Conservation (phyloP, 2,888 invertebrate genomes). For the Drosophila barbarae region DNA sequence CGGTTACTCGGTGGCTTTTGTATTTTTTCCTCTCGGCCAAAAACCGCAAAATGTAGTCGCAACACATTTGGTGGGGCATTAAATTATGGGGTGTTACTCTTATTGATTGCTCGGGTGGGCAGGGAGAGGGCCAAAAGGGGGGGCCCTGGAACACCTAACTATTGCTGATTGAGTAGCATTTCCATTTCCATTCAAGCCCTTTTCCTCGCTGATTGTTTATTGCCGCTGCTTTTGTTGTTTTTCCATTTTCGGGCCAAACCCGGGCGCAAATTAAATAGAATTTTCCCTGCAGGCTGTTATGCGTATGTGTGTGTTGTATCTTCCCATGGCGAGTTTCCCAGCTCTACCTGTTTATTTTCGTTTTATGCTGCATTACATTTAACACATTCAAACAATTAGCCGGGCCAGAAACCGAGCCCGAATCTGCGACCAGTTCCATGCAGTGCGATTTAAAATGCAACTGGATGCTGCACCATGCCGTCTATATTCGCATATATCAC, state of each 20-base stretch:
- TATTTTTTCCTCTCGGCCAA: slow-evolving; percentile 24
- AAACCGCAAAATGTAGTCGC: slow-evolving; percentile 65
- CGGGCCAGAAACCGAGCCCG: slow-evolving; percentile 18
- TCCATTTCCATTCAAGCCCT: slow-evolving; percentile 20
- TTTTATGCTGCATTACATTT: slow-evolving; percentile 51
- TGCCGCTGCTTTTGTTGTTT: slow-evolving; percentile 55
- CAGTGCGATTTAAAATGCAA: slow-evolving; percentile 20
- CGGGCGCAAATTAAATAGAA: slow-evolving; percentile 64
- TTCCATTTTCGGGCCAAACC: slow-evolving; percentile 53
- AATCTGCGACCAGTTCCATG: slow-evolving; percentile 19
- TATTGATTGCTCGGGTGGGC: slow-evolving; percentile 60
- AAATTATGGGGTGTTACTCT: slow-evolving; percentile 74
- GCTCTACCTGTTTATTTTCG: slow-evolving; percentile 31
- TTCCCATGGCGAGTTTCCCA: slow-evolving; percentile 4
- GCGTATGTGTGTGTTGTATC: not conserved
- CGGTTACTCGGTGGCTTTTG: slow-evolving; percentile 29
- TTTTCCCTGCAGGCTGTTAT: slow-evolving; percentile 35
- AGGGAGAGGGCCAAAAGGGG: not conserved
- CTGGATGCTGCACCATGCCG: not conserved
- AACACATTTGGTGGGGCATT: slow-evolving; percentile 70
- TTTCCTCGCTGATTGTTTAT: slow-evolving; percentile 57
- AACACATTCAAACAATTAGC: slow-evolving; percentile 60
- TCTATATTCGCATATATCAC: slow-evolving; percentile 27
- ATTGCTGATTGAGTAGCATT: slow-evolving; percentile 45
- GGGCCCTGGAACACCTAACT: slow-evolving; percentile 14